A percentile compares a stretch with the other conserved stretches of the same genome.
Evolutionary conservation across 2,797 vertebrate species (phyloP).

Genomic region (Sebastes reedi): DNA sequence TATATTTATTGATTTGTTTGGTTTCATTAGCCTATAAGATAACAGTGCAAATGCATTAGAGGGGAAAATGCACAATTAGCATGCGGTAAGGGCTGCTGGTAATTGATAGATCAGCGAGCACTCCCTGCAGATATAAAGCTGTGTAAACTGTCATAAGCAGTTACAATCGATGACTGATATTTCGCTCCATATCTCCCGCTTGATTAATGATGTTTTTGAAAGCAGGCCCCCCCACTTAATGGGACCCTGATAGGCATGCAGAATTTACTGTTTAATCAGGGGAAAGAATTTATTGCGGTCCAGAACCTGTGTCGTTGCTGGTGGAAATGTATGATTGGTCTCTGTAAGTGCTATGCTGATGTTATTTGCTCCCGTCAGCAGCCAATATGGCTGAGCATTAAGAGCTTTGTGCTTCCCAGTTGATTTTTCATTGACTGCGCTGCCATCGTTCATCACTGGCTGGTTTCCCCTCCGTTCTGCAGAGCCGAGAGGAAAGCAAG

Average conservation of each 20-base stretch:
- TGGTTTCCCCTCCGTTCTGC: conserved; percentile 67
- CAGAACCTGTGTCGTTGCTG: conserved; percentile 72
- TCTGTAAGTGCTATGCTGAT: conserved; percentile 82
- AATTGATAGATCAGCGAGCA: conserved; percentile 98
- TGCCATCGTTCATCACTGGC: conserved; percentile 84
- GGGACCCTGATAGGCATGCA: conserved; percentile 95
- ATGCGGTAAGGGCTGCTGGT: conserved; percentile 90
- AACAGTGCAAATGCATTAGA: conserved; percentile 99
- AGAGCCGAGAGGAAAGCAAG: conserved; percentile 60
- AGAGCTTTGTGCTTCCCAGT: conserved; percentile 84
- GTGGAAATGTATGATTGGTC: conserved; percentile 85
- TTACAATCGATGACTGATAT: conserved; percentile 97
- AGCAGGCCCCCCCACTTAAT: conserved; percentile 89
- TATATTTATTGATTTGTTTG: conserved; percentile 99
- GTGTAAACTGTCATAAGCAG: conserved; percentile 99
- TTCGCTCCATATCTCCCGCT: conserved; percentile 90
- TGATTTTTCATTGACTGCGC: conserved; percentile 86
- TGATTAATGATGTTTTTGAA: conserved; percentile 98
- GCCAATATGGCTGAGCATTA: conserved; percentile 85
- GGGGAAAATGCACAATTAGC: conserved; percentile 99
- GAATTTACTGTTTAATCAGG: conserved; percentile 99
- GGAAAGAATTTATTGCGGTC: conserved; percentile 86
- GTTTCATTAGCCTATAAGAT: conserved; percentile 99
- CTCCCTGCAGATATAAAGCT: conserved; percentile 97
- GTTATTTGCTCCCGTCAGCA: conserved; percentile 87